Evolutionary conservation across 2,113 vertebrate genomes (phyloP).

Genomic region (Albula glossodonta): DNA sequence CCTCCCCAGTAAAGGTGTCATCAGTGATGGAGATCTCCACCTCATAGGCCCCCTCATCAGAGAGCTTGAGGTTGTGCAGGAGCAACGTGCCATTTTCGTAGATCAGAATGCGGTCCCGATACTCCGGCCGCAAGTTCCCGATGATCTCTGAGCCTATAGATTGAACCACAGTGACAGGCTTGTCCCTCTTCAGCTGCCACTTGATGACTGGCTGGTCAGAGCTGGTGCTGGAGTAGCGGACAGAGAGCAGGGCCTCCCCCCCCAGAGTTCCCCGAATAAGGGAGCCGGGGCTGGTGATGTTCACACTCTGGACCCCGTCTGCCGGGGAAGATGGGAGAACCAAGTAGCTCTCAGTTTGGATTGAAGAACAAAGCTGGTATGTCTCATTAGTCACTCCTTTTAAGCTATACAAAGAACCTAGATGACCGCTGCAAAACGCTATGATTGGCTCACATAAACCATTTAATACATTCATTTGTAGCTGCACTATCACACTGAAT

Average conservation of each 20-base stretch:
- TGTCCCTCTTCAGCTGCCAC: conserved; percentile 90
- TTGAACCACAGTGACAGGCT: conserved; percentile 87
- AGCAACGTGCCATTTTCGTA: conserved; percentile 92
- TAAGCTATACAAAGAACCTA: neutral
- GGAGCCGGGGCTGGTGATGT: conserved; percentile 83
- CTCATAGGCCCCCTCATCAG: conserved; percentile 87
- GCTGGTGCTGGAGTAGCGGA: conserved; percentile 86
- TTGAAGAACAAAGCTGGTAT: no score
- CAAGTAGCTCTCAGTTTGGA: no score
- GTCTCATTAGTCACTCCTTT: neutral
- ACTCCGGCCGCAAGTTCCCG: conserved; percentile 84
- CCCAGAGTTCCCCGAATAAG: conserved; percentile 79
- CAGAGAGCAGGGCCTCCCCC: conserved; percentile 84
- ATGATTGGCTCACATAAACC: no score
- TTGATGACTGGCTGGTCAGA: conserved; percentile 87
- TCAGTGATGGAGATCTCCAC: conserved; percentile 97
- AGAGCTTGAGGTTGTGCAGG: conserved; percentile 83
- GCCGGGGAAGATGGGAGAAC: conserved; percentile 9
- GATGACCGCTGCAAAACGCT: neutral
- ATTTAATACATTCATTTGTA: no score
- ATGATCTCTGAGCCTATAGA: conserved; percentile 93
- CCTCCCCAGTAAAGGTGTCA: conserved; percentile 88
- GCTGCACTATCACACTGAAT: no score
- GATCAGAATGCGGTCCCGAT: conserved; percentile 87
- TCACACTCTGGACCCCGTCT: conserved; percentile 82